A percentile compares a stretch with the other conserved stretches of the same genome.
Conservation (phyloP, 2,888 invertebrate species). For the Muscina levida region DNA sequence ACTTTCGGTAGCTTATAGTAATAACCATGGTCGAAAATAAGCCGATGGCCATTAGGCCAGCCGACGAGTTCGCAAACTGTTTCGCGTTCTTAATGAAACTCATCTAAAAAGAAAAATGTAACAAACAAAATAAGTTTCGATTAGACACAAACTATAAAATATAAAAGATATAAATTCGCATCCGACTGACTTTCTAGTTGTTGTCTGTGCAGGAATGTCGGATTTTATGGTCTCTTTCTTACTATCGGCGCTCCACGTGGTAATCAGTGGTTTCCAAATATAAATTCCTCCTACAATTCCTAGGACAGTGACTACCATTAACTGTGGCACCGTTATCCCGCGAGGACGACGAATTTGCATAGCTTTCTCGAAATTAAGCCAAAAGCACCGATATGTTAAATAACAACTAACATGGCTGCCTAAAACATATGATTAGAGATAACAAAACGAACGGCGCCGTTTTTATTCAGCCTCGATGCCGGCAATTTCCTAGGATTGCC, state of each 20-base stretch:
- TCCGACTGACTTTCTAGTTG: conserved; percentile 48
- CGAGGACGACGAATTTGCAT: conserved; percentile 79
- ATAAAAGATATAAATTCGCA: neutral
- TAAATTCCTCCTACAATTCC: conserved; percentile 79
- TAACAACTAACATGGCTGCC: conserved; percentile 29
- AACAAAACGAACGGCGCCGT: no score
- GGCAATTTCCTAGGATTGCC: no score
- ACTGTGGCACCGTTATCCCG: conserved; percentile 76
- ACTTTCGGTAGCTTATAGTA: conserved; percentile 70
- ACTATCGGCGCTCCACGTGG: conserved; percentile 71
- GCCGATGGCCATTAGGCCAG: conserved; percentile 75
- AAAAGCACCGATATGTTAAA: no score
- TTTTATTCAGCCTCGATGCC: no score
- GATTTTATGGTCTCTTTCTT: conserved; percentile 28
- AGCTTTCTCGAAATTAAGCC: no score
- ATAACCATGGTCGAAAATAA: conserved; percentile 71
- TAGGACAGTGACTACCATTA: conserved; percentile 77
- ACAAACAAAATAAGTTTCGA: conserved; percentile 35
- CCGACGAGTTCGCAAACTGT: conserved; percentile 70
- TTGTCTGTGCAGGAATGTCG: no score
- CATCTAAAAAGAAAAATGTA: conserved; percentile 78
- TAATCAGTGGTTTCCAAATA: conserved; percentile 80
- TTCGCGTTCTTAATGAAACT: conserved; percentile 73
- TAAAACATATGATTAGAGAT: neutral
- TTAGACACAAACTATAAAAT: conserved; percentile 18